phyloP scores from a whole-genome alignment of 2,113 vertebrate species.

The Xyliphius kryptos region DNA sequence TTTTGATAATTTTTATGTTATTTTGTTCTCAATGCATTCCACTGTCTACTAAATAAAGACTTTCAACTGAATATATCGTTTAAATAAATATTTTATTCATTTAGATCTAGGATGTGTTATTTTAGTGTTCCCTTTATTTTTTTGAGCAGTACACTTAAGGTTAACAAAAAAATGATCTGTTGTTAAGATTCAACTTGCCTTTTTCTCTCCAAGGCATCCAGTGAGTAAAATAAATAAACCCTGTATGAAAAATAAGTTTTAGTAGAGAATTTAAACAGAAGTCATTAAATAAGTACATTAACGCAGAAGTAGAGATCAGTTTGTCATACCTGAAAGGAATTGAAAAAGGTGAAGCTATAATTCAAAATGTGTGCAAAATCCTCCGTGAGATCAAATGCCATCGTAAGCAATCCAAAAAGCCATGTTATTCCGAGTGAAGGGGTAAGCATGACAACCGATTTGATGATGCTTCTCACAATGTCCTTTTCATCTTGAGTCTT shows the following conservation, averaged over 20 bases:
- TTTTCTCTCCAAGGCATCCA: constrained; percentile 57
- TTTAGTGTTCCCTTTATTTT: no score
- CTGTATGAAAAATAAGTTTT: constrained; percentile 51
- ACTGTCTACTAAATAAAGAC: no score
- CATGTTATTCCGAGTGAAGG: constrained; percentile 68
- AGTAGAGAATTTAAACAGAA: constrained; percentile 9
- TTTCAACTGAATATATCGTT: no score
- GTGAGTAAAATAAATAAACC: constrained; percentile 67
- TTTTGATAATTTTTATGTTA: no score
- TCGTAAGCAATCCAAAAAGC: constrained; percentile 57
- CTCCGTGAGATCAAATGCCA: constrained; percentile 45
- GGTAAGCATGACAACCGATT: constrained; percentile 60
- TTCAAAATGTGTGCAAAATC: neutral
- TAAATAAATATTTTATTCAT: no score
- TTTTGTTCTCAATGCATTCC: no score
- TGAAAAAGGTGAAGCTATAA: constrained; percentile 58
- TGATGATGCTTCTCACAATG: constrained; percentile 52
- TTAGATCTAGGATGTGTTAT: no score
- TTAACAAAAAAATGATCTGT: no score
- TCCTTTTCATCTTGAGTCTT: constrained; percentile 44
- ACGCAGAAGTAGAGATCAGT: neutral
- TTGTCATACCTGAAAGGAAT: constrained; percentile 63
- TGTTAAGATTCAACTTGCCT: constrained; percentile 45
- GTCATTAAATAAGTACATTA: neutral
- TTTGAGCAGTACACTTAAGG: neutral